Conservation (phyloP, 2,113 vertebrate species). For the Empidonax traillii region DNA sequence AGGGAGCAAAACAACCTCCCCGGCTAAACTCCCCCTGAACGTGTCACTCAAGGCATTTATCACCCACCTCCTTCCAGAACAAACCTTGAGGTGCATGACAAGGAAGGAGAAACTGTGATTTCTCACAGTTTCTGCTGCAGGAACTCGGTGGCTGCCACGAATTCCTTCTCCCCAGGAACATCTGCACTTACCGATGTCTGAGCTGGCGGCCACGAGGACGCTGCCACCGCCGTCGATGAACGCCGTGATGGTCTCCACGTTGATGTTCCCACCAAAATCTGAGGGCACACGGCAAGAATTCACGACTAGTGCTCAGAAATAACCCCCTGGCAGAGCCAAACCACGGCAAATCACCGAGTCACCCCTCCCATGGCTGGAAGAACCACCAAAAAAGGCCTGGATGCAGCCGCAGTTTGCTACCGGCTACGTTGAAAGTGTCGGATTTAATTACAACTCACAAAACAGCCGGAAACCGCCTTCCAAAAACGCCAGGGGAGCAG, state of each 20-base stretch:
- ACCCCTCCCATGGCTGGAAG: not conserved
- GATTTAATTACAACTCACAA: not conserved
- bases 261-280: constrained; percentile 98
- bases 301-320: not conserved
- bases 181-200: constrained; percentile 86
- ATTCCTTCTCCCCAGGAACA: rapidly evolving
- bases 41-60: rapidly evolving
- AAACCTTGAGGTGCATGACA: not conserved
- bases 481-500: not conserved
- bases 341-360: rapidly evolving
- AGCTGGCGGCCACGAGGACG: constrained; percentile 91
- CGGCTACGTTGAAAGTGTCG: rapidly evolving
- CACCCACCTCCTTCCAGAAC: not conserved
- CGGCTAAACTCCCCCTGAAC: not conserved
- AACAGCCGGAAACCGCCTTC: not conserved
- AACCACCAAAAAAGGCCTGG: not conserved
- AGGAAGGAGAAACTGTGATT: not conserved
- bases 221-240: constrained; percentile 97
- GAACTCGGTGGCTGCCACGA: rapidly evolving
- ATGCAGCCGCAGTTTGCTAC: not conserved
- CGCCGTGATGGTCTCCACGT: constrained; percentile 92
- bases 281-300: not conserved
- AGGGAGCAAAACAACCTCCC: rapidly evolving
- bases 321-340: rapidly evolving
- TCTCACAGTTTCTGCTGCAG: not conserved